Conservation (phyloP, 2,888 invertebrate genomes). For the Noctua fimbriata region DNA sequence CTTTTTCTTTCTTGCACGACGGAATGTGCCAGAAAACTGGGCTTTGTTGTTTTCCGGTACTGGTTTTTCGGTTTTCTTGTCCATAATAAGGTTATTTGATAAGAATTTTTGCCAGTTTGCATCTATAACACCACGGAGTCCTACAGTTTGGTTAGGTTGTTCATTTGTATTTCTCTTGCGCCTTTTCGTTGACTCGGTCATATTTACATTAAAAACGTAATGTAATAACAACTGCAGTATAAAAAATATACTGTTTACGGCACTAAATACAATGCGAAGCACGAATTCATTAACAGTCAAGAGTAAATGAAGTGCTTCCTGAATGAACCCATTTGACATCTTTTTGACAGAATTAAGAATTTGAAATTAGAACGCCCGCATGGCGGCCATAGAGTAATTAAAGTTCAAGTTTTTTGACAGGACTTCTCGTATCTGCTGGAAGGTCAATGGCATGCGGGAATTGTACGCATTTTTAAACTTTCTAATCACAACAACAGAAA, state of each 20-base stretch:
- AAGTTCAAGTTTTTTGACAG: slow-evolving; percentile 9
- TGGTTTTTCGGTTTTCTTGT: slow-evolving; percentile 79
- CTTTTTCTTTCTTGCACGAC: slow-evolving; percentile 82
- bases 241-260: slow-evolving; percentile 65
- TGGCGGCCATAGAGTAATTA: slow-evolving; percentile 59
- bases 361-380: slow-evolving; percentile 43
- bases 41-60: slow-evolving; percentile 71
- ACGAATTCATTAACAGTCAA: slow-evolving; percentile 78
- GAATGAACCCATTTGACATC: slow-evolving; percentile 79
- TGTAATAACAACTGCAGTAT: slow-evolving; percentile 70
- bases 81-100: slow-evolving; percentile 78
- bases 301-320: slow-evolving; percentile 76
- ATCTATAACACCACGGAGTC: slow-evolving; percentile 79
- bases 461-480: slow-evolving; percentile 6
- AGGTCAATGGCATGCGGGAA: background rate
- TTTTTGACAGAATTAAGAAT: slow-evolving; percentile 69
- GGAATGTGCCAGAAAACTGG: slow-evolving; percentile 81
- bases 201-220: slow-evolving; percentile 77
- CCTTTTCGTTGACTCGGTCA: slow-evolving; percentile 83
- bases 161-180: slow-evolving; percentile 76
- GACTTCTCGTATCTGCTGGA: background rate
- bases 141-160: slow-evolving; percentile 78
- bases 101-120: slow-evolving; percentile 87
- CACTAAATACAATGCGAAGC: slow-evolving; percentile 73
- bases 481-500: background rate